A percentile compares a stretch with the other conserved stretches of the same genome.
phyloP scores from a whole-genome alignment of 1,140 invertebrate genomes.

The Cyrtorhinus lividipennis region DNA sequence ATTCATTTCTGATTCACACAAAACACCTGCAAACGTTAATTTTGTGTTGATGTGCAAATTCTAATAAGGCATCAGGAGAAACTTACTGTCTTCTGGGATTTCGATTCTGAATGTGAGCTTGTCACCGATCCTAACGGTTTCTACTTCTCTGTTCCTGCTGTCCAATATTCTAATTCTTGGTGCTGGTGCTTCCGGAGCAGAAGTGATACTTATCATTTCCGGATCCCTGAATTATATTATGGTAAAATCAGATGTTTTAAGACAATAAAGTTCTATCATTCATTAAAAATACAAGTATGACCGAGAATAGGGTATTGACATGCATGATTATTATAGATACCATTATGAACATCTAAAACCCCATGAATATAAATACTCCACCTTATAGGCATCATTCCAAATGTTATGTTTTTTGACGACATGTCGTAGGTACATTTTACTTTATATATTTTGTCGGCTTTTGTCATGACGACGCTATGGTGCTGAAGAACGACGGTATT shows the following conservation, averaged over 20 bases:
- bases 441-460: conserved; percentile 93
- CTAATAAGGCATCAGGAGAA: neutral
- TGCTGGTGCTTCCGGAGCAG: conserved; percentile 82
- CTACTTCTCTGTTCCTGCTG: conserved; percentile 66
- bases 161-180: conserved; percentile 86
- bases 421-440: conserved; percentile 94
- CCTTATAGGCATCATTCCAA: conserved; percentile 93
- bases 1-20: too few species aligned
- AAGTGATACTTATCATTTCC: conserved; percentile 89
- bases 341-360: neutral
- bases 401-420: conserved; percentile 90
- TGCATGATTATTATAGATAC: neutral
- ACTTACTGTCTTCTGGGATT: conserved; percentile 88
- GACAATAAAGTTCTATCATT: neutral
- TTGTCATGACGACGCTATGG: conserved; percentile 91
- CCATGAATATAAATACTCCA: too few species aligned
- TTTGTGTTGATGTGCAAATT: too few species aligned
- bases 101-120: conserved; percentile 89
- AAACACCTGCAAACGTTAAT: too few species aligned
- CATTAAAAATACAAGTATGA: neutral
- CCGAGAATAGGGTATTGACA: neutral
- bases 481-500: conserved; percentile 91
- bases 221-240: conserved; percentile 52
- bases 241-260: neutral
- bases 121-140: conserved; percentile 87